These are phyloP conservation scores for Papilio gigon DNA, from an alignment of 2,888 invertebrate species.

Conservation along the genomic window DNA sequence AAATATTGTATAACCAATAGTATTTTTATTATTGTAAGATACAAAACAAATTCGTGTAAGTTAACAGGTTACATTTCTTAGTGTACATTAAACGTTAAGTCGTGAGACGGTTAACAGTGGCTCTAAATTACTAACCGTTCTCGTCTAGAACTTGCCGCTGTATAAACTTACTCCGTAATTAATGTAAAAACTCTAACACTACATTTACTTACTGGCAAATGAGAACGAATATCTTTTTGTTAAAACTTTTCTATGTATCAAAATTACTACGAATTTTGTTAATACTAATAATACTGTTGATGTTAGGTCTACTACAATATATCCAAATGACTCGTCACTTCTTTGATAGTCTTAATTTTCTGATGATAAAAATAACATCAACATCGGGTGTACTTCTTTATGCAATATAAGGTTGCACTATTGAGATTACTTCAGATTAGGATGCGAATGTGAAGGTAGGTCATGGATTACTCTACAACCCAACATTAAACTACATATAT, in stretches of 20 bases:
- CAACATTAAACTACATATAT: too few species aligned
- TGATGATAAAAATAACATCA: too few species aligned
- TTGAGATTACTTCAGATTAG: too few species aligned
- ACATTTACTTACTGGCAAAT: slow-evolving; percentile 1
- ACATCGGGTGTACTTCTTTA: too few species aligned
- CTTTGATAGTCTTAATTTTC: too few species aligned
- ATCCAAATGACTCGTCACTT: too few species aligned
- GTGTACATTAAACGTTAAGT: slow-evolving; percentile 34
- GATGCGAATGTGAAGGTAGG: too few species aligned
- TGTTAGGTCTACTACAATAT: neutral
- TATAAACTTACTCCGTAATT: slow-evolving; percentile 22
- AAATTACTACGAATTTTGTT: neutral
- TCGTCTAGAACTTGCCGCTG: slow-evolving; percentile 24
- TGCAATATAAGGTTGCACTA: too few species aligned
- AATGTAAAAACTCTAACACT: slow-evolving; percentile 22
- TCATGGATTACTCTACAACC: too few species aligned
- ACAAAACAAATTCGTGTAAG: slow-evolving; percentile 30
- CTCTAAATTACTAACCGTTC: slow-evolving; percentile 35
- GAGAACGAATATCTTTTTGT: slow-evolving; percentile 9
- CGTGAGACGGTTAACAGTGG: slow-evolving; percentile 28
- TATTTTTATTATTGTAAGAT: slow-evolving; percentile 18
- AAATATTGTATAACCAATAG: too few species aligned
- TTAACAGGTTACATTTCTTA: slow-evolving; percentile 32
- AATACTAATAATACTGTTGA: neutral
- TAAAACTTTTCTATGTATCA: neutral